Evolutionary conservation across 2,113 vertebrate species (phyloP), one percentile per base, ranked within the genome.

Genomic region (Orthochromis indermauri): DNA sequence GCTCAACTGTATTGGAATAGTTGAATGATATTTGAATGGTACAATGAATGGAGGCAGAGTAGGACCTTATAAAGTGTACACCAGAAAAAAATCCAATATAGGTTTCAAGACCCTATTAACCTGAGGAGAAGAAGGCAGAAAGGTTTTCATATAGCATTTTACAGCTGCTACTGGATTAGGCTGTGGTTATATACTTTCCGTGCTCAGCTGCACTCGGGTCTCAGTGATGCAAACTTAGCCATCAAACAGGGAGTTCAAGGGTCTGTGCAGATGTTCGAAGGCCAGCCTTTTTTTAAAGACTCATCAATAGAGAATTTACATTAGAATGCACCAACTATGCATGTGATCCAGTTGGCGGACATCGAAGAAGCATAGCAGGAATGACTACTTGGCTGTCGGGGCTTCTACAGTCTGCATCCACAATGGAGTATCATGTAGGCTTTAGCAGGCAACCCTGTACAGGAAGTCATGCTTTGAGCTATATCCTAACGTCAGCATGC

Each of bases 11-110:
- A 35, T 73, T 84, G 57, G 8, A 66, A 40, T 42, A 31, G 21
- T 24, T 47, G 35, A 71, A 81, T 54, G 47, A 66, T 28, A 14
- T 53, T 4, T 84, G 35, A 84, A 54, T 55, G 51, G 33, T 63
- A n/a, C 80, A 82, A 63, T 59, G 37, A 82, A 82, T 59, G 12
- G 26, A 80, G 42, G 54, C 17, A 83, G 37, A 85, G 63, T 3
- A 31, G 45, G 16, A 59, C 17, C 16, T 28, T 49, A 57, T 57
- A 24, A 37, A 31, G 26, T 40, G 10, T 78, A 31, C 45, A 31
- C 73, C 45, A 51, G 73, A 78, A 78, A 78, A 78, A 51, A 78
- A 78, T 78, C 42, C 45, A 78, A 78, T 78, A 78, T 78, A 78
- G 45, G 73, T 78, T 78, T 78, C 26, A 78, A 78, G 42, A 55